Base-by-base conservation (phyloP, 1,140 invertebrate genomes). In the Drosophila pallidifrons region DNA sequence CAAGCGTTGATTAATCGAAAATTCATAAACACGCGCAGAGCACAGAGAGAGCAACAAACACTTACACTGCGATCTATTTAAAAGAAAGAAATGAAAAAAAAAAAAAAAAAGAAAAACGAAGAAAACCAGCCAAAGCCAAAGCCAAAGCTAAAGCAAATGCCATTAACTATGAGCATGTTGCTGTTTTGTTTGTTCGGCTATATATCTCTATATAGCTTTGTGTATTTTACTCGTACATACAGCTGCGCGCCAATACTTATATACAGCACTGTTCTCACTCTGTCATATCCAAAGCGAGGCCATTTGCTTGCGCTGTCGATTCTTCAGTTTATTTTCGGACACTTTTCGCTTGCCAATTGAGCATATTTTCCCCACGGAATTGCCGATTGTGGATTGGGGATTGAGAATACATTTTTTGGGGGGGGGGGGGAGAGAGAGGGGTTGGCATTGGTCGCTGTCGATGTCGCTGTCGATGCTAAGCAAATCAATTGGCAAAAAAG, bases 1-100 rank as follows among this genome's bases (percentile, higher is more conserved):
- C 77, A 68, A 57, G 69, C 67, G 66, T 80, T 88, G 83, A 88
- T 88, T 78, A 88, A 88, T 88, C 47, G 77, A 75, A 75, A 75
- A 81, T 68, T 81, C 67, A 88, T 89, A 72, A 80, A 68, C 59
- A 43, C 55, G 58, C 30, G 55, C 25, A 11, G 11, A 15, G 45
- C 41, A 43, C 41, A 43, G 11, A 43, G 8, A 25, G 20, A 25
- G 20, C 20, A 35, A 35, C 8, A 35, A 6, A 35, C 35, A 35
- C 35, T 7, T 5, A 30, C n/a, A 32, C 7, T 13, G n/a, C 51
- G 13, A 54, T 49, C 47, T 54, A 54, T 54, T 54, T 54, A 54
- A 13, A 51, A 25, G 20, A 25, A 25, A 25, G 20, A 25, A 25
- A 25, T 25, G 20, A 25, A 25, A 25, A 16, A 16, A 25, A 25